phyloP scores from a whole-genome alignment of 2,888 invertebrate genomes.

The Nomada lathburiana region DNA sequence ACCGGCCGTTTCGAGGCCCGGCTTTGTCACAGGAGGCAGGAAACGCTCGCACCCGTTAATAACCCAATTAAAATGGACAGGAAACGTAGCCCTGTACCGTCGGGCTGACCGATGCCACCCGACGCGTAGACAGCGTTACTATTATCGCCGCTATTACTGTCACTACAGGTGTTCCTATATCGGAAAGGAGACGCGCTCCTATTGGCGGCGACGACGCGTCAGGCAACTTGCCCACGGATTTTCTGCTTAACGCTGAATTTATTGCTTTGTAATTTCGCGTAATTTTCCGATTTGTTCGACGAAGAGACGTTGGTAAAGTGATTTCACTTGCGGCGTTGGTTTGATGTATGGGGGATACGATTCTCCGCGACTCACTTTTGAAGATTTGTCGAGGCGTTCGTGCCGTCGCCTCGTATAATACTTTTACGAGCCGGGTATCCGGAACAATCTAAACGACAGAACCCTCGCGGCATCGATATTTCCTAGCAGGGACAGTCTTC shows the following conservation, averaged over 20 bases:
- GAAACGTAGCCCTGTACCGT: conserved; percentile 68
- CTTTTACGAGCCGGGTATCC: too few relatives aligned
- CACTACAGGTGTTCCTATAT: conserved; percentile 54
- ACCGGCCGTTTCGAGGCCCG: conserved; percentile 54
- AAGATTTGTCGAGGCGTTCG: too few relatives aligned
- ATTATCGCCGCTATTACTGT: conserved; percentile 56
- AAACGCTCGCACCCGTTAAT: conserved; percentile 78
- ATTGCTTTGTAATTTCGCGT: background rate
- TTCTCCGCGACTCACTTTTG: too few relatives aligned
- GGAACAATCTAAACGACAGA: too few relatives aligned
- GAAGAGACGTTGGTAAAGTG: background rate
- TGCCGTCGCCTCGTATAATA: too few relatives aligned
- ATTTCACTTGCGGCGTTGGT: background rate
- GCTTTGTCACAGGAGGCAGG: conserved; percentile 78
- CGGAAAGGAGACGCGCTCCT: conserved; percentile 19
- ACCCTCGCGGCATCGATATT: too few relatives aligned
- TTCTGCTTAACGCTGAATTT: conserved; percentile 9
- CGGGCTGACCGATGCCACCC: conserved; percentile 43
- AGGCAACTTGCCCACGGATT: conserved; percentile 3
- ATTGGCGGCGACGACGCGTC: too few relatives aligned
- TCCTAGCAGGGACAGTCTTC: too few relatives aligned
- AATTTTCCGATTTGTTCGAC: background rate
- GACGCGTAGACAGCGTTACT: conserved; percentile 53
- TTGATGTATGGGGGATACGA: too few relatives aligned
- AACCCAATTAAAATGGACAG: conserved; percentile 79